Evolutionary conservation across 2,888 invertebrate species (phyloP).

Genomic region (Papilio gigon): DNA sequence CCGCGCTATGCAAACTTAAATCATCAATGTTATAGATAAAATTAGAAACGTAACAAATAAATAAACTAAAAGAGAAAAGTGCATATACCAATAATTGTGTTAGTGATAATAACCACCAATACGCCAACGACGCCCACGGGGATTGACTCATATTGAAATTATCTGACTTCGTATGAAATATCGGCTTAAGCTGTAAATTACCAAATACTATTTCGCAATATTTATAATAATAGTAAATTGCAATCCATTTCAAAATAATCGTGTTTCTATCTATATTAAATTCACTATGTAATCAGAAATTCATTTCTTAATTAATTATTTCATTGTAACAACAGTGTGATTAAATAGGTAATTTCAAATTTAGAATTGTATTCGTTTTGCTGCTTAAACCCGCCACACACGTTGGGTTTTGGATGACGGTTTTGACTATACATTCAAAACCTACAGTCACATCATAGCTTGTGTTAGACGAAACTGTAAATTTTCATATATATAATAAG

Average conservation of each 20-base stretch:
- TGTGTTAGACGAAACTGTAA: no score
- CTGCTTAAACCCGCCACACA: neutral
- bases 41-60: neutral
- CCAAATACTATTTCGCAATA: neutral
- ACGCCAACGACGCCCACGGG: neutral
- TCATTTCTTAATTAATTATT: slow-evolving; percentile 4
- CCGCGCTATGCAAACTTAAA: no score
- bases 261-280: no score
- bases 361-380: neutral
- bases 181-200: neutral
- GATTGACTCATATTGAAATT: neutral
- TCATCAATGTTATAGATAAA: neutral
- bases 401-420: neutral
- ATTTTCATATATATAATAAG: no score
- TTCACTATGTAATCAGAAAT: no score
- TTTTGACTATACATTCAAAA: neutral
- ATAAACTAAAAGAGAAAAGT: neutral
- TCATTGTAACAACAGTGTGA: neutral
- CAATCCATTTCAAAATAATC: no score
- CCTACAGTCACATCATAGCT: neutral
- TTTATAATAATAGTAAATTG: no score
- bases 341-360: slow-evolving; percentile 3
- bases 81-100: neutral
- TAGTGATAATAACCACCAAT: neutral
- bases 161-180: neutral